A percentile compares a stretch with the other conserved stretches of the same genome.
Evolutionary conservation across 2,113 vertebrate genomes (phyloP).

Genomic region (Patagioenas fasciata): DNA sequence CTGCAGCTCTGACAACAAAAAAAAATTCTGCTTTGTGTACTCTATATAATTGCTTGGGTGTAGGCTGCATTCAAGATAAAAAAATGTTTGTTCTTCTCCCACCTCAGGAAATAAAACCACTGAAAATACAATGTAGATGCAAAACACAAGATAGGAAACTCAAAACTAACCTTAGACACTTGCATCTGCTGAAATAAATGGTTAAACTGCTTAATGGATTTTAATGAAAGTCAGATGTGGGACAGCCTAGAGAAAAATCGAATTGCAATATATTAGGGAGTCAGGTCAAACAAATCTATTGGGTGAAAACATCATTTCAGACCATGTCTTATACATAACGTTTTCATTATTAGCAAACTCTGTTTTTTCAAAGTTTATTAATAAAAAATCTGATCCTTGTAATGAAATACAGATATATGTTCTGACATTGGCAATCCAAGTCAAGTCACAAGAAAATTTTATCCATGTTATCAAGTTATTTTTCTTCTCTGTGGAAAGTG

Average conservation of each 20-base stretch:
- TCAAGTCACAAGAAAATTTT: background rate
- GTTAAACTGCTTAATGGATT: background rate
- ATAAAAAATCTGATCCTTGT: background rate
- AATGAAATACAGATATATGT: background rate
- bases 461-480: background rate
- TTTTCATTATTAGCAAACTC: background rate
- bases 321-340: background rate
- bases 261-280: background rate
- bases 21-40: conserved; percentile 46
- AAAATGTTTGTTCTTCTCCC: conserved; percentile 28
- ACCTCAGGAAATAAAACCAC: conserved; percentile 5
- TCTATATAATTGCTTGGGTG: conserved; percentile 50
- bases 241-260: background rate
- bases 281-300: background rate
- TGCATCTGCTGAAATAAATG: background rate
- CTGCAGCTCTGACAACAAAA: conserved; percentile 11
- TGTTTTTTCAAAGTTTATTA: background rate
- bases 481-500: background rate
- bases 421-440: background rate
- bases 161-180: background rate
- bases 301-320: background rate
- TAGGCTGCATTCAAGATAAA: conserved; percentile 34
- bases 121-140: background rate
- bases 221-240: background rate
- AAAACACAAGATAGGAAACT: background rate